Conservation (phyloP, 1,140 invertebrate species). For the Euwallacea similis region DNA sequence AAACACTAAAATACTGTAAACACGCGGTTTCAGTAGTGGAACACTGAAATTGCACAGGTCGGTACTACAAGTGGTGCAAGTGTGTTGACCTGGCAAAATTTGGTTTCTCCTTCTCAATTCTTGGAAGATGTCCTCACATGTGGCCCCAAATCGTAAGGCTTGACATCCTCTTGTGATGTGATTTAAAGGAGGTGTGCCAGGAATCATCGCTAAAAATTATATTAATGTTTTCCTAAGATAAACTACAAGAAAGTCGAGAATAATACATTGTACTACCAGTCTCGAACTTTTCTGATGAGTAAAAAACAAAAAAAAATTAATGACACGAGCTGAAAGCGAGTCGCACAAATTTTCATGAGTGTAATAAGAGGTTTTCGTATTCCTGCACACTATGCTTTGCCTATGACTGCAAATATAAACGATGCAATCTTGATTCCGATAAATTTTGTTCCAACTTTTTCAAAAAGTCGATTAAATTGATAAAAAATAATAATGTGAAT, state of each 20-base stretch:
- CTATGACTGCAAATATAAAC: too few relatives aligned
- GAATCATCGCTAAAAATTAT: slow-evolving; percentile 38
- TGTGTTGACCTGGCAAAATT: slow-evolving; percentile 44
- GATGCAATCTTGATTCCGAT: too few relatives aligned
- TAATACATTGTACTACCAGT: background rate
- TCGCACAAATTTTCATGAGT: background rate
- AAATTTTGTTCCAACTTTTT: too few relatives aligned
- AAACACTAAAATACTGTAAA: too few relatives aligned
- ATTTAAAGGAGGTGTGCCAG: slow-evolving; percentile 37
- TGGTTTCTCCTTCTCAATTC: slow-evolving; percentile 37
- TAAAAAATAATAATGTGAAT: too few relatives aligned
- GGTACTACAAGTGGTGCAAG: slow-evolving; percentile 43
- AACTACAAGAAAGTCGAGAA: background rate
- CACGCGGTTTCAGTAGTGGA: background rate
- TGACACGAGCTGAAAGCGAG: background rate
- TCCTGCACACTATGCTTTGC: too few relatives aligned
- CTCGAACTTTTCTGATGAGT: background rate
- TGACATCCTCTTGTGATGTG: slow-evolving; percentile 44
- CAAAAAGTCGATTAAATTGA: too few relatives aligned
- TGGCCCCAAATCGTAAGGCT: slow-evolving; percentile 41
- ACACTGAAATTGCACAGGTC: slow-evolving; percentile 42
- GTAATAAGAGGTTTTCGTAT: too few relatives aligned
- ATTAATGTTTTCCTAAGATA: background rate
- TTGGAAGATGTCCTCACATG: slow-evolving; percentile 47
- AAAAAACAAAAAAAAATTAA: background rate